phyloP scores from a whole-genome alignment of 1,140 invertebrate genomes.

The Brachionus plicatilis region DNA sequence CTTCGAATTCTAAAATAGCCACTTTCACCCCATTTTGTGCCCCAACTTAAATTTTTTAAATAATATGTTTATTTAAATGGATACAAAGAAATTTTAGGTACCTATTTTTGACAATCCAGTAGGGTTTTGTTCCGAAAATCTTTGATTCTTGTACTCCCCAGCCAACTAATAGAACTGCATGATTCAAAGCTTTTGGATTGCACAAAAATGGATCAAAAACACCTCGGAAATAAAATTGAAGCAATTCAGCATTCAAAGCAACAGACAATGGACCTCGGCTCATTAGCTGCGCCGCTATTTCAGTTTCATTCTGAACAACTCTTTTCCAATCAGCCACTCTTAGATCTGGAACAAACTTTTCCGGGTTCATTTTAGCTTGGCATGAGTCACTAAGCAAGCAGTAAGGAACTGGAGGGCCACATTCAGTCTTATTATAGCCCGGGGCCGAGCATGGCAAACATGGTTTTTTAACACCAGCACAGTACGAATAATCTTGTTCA shows the following conservation, averaged over 20 bases:
- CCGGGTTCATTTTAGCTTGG: constrained; percentile 45
- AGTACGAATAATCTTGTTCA: constrained; percentile 48
- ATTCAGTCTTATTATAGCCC: constrained; percentile 48
- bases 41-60: constrained; percentile 45
- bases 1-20: constrained; percentile 50
- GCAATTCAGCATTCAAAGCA: constrained; percentile 47
- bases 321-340: constrained; percentile 48
- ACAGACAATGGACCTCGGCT: constrained; percentile 48
- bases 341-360: constrained; percentile 47
- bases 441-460: constrained; percentile 47
- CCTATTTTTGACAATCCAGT: constrained; percentile 52
- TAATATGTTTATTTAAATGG: background rate
- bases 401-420: constrained; percentile 47
- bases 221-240: constrained; percentile 50
- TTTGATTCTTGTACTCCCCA: constrained; percentile 47
- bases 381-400: constrained; percentile 50
- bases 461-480: constrained; percentile 45
- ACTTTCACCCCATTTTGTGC: constrained; percentile 47
- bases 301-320: constrained; percentile 47
- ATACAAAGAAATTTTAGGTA: background rate
- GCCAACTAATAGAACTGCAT: constrained; percentile 51
- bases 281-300: constrained; percentile 47
- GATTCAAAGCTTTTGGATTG: constrained; percentile 47
- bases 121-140: constrained; percentile 46
- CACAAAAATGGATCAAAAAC: constrained; percentile 46